Evolutionary conservation across 1,140 invertebrate species (phyloP), one percentile per base, ranked within the genome.

Genomic region (Cherax destructor): DNA sequence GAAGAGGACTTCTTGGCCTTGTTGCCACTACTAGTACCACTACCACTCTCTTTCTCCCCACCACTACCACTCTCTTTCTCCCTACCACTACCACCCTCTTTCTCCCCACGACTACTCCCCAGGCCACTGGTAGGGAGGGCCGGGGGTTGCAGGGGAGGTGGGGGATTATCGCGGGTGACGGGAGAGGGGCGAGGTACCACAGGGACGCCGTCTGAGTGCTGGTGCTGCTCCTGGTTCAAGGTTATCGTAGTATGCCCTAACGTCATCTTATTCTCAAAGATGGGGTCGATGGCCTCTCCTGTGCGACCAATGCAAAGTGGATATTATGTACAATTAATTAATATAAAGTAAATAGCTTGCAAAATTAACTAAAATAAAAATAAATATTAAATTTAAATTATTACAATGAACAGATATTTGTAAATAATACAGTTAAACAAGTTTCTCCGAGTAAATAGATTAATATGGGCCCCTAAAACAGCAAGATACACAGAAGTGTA

Each of bases 241-340:
- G 11, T 21, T 5, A 30, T n/a, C 5, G 11, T 72, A 21, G 16
- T 21, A 47, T 85, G 56, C 4, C 13, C 21, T 3, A 30, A 41
- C 3, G n/a, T 83, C 0, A 79, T 52, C 24, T 85, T 79, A 49
- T n/a, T 79, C 56, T 91, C 52, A 4, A 86, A 13, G 24, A 86
- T 85, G 6, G 89, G 89, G 74, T 91, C 89, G n/a, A 91, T 78
- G 47, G 89, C 89, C 65, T 91, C 89, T 10, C 89, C 89, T 91
- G 83, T 16, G 61, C 24, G 4, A 21, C 4, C 59, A 65, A 41
- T 16, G 16, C 3, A 49, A 74, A 41, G 7, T 2, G 18, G 52
- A 5, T 56, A 10, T 56, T 56, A 6, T 3, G 13, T 5, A 56
- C 9, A 56, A 56, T 41, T 56, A 56, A 56, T 6, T 56, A 41